Base-by-base conservation (phyloP, 2,888 invertebrate genomes). In the Fragum fragum region DNA sequence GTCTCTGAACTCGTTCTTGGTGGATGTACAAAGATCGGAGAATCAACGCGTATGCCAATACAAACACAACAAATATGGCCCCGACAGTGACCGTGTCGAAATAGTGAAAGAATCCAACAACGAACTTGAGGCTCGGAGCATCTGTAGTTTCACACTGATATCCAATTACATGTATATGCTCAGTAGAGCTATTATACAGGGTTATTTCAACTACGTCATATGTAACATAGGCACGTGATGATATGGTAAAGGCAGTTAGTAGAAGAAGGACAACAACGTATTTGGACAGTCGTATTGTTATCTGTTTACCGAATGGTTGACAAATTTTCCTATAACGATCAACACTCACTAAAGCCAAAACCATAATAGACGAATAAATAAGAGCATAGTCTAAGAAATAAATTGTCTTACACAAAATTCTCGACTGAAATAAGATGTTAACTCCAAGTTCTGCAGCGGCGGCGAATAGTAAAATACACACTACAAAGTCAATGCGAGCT, bases 321-420 rank as follows among this genome's bases (percentile, higher is more conserved):
- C 57, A 57, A 57, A 57, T 57, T 28, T 57, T 57, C 21, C 57
- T 57, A 26, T 57, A 57, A 16, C 57, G 57, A 57, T 57, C 57
- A 28, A 57, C 57, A 28, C 57, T 57, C 26, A 57, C 57, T 21
- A 57, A 23, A 23, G 57, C 57, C 26, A 57, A 18, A 23, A 57
- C 26, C 57, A 57, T 57, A 18, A 57, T 57, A 7, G 57, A 57
- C 26, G 57, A 57, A 57, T 57, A 57, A 23, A 57, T 28, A 14
- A 26, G 11, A 23, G 57, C 57, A 57, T 57, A 57, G 57, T 57
- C 57, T 14, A 57, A 26, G 7, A 57, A 57, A 26, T 57, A 57
- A 26, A 57, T 57, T 1, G 28, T 57, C 7, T 57, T 57, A 57
- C 57, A 57, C 57, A 57, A 57, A 57, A 23, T 57, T 14, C 14